Conservation (phyloP, 2,113 vertebrate species). For the Indicator maculatus region DNA sequence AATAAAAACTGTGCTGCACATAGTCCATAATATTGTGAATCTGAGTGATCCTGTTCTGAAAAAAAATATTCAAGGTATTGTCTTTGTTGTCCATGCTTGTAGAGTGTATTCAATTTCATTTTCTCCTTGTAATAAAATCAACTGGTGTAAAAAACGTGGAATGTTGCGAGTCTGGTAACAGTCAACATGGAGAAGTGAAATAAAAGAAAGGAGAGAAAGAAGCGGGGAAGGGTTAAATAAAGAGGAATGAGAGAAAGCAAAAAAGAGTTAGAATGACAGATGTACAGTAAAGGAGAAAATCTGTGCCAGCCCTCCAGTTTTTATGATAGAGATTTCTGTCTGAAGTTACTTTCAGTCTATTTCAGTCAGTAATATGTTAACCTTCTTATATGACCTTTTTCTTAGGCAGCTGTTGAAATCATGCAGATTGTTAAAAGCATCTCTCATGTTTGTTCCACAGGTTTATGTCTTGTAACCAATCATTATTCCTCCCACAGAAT, state of each 20-base stretch:
- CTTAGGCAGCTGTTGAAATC: neutral
- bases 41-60: neutral
- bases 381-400: neutral
- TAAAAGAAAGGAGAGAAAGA: neutral
- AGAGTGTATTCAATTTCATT: neutral
- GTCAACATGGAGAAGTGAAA: neutral
- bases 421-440: neutral
- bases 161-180: neutral
- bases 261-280: neutral
- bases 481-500: conserved; percentile 1
- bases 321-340: neutral
- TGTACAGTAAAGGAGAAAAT: neutral
- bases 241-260: neutral
- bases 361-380: neutral
- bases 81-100: neutral
- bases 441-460: neutral
- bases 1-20: neutral
- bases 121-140: neutral
- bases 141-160: neutral
- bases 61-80: neutral
- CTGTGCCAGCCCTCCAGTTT: neutral
- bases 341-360: neutral
- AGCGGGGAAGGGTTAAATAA: neutral
- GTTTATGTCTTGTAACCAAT: neutral
- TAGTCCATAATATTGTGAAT: neutral